These are phyloP conservation scores for Kuschelorhynchus macadamiae DNA, from an alignment of 2,888 invertebrate species.

Conservation along the genomic window DNA sequence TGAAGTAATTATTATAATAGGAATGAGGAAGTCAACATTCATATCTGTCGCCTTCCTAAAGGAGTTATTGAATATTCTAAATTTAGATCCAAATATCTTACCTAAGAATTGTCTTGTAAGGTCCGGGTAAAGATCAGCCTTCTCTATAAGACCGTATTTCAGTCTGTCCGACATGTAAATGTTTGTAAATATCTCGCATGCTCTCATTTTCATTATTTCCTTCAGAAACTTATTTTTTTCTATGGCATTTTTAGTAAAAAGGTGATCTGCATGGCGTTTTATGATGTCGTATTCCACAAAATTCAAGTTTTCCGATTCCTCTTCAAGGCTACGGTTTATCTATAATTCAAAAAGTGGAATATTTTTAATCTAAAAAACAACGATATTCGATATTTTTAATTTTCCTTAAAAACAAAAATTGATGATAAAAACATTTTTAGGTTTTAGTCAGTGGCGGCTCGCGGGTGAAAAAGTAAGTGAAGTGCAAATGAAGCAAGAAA, in stretches of 20 bases:
- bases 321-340: slow-evolving; percentile 45
- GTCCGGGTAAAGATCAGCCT: slow-evolving; percentile 60
- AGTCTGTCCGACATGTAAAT: slow-evolving; percentile 41
- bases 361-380: neutral
- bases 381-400: no score
- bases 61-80: no score
- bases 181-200: slow-evolving; percentile 55
- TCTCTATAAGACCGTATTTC: slow-evolving; percentile 61
- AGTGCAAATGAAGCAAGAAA: no score
- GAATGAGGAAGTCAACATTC: no score
- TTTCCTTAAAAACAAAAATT: no score
- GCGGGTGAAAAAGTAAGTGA: no score
- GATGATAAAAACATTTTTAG: no score
- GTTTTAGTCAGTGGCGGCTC: no score
- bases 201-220: slow-evolving; percentile 59
- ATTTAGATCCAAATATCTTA: slow-evolving; percentile 51
- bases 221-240: slow-evolving; percentile 50
- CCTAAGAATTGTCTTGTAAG: slow-evolving; percentile 59
- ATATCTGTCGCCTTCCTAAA: no score
- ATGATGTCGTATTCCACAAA: slow-evolving; percentile 59
- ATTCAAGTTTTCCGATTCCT: slow-evolving; percentile 52
- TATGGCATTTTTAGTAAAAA: slow-evolving; percentile 57
- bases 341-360: slow-evolving; percentile 32
- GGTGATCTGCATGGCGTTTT: slow-evolving; percentile 57
- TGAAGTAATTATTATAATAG: no score